Base-by-base conservation (phyloP, 2,113 vertebrate species). In the Mugil cephalus region DNA sequence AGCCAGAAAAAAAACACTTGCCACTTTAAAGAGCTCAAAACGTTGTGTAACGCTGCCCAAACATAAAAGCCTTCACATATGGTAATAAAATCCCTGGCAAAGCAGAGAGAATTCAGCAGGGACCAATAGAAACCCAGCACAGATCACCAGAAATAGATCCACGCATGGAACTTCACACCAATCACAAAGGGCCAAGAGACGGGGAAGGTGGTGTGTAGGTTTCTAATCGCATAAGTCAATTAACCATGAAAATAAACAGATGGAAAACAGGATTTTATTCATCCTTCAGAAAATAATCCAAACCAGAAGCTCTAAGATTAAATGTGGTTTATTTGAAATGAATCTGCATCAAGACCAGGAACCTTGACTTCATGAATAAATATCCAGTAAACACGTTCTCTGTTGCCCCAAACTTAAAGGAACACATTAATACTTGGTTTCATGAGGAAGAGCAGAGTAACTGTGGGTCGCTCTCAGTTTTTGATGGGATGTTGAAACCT, bases 151-250 rank as follows among this genome's bases (percentile, higher is more conserved):
- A 62, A 79, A 66, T 60, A 66, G 59, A 65, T 75, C 8, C 0
- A 15, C 39, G 54, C 53, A 54, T 40, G 18, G 38, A 62, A 71
- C 67, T 75, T 6, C 42, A 55, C 50, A 54, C n/a, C 4, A 15
- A 56, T 7, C 39, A 52, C 50, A 79, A 62, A 6, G 38, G 35
- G 40, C 46, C 30, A 1, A 7, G 61, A 42, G 5, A 54, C 11
- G 51, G 1, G 24, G 50, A 68, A 18, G 60, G 17, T 34, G 71
- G 42, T 48, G 55, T 14, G 76, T 46, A 62, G 71, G 71, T 68
- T 75, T 38, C 50, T 58, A 63, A 71, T 52, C 71, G 4, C 66
- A 10, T 78, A 64, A 74, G 74, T 47, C 24, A 48, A 74, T 76
- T 53, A 6, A 54, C 47, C 35, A 53, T 47, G 59, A 51, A 58